phyloP scores from a whole-genome alignment of 2,888 invertebrate species.

The Argyra leucocephala region DNA sequence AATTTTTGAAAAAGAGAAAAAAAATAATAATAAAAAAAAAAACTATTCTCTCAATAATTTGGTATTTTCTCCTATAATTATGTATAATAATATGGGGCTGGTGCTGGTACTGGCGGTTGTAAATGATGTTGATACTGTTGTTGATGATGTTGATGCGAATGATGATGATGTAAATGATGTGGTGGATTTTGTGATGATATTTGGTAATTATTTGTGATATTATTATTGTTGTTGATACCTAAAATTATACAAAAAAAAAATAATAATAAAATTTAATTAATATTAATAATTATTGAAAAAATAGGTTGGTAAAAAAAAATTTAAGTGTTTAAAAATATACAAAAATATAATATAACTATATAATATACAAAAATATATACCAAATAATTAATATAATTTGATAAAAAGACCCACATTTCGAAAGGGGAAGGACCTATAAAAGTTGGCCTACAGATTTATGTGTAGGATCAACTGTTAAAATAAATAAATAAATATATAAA shows the following conservation, averaged over 20 bases:
- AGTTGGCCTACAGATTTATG: no score
- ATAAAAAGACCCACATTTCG: no score
- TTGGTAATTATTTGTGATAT: background rate
- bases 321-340: no score
- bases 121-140: conserved; percentile 17
- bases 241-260: background rate
- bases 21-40: no score
- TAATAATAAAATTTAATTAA: conserved; percentile 18
- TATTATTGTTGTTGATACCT: background rate
- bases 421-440: no score
- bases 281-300: conserved; percentile 19
- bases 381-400: no score
- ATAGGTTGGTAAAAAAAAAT: no score
- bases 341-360: no score
- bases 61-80: background rate
- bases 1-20: no score
- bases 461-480: no score
- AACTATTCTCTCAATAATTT: background rate
- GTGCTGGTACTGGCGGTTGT: conserved; percentile 16
- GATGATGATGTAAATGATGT: background rate
- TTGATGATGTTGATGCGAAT: conserved; percentile 17
- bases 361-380: no score
- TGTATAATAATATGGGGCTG: conserved; percentile 16
- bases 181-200: conserved; percentile 6
- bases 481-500: no score